Evolutionary conservation across 2,113 vertebrate genomes (phyloP).

Genomic region (Megaleporinus macrocephalus): DNA sequence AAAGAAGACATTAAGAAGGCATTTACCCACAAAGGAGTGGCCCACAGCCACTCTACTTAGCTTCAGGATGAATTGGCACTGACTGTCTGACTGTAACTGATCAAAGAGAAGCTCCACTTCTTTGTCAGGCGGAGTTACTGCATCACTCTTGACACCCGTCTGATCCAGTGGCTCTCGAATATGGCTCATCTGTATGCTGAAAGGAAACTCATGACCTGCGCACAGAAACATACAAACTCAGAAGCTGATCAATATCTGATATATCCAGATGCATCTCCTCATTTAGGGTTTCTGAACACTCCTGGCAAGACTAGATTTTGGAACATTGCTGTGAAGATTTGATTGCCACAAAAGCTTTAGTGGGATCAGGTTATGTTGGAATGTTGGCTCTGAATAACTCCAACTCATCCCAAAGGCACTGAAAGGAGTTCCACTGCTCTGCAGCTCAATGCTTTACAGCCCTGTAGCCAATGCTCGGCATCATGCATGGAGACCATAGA

Average conservation of each 20-base stretch:
- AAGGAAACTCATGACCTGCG: slow-evolving; percentile 93
- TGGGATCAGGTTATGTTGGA: slow-evolving; percentile 7
- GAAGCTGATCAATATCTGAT: too few species aligned
- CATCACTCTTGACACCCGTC: slow-evolving; percentile 44
- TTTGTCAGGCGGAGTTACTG: slow-evolving; percentile 20
- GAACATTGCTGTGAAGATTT: not conserved
- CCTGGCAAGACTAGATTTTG: not conserved
- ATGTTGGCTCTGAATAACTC: not conserved
- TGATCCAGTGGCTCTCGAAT: slow-evolving; percentile 76
- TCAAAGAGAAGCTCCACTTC: slow-evolving; percentile 38
- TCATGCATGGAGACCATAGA: too few species aligned
- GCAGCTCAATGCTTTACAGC: not conserved
- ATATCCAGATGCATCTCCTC: too few species aligned
- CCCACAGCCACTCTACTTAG: slow-evolving; percentile 63
- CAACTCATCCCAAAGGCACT: not conserved
- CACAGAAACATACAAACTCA: slow-evolving; percentile 13
- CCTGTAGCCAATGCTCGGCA: too few species aligned
- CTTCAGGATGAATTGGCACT: slow-evolving; percentile 92
- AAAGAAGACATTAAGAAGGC: not conserved
- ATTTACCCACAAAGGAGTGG: slow-evolving; percentile 52
- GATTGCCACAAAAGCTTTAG: not conserved
- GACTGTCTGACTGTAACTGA: slow-evolving; percentile 75
- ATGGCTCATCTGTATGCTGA: slow-evolving; percentile 96
- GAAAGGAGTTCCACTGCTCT: not conserved
- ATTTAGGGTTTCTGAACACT: too few species aligned